Conservation (phyloP, 2,888 invertebrate species). For the Oeneis ivallda region DNA sequence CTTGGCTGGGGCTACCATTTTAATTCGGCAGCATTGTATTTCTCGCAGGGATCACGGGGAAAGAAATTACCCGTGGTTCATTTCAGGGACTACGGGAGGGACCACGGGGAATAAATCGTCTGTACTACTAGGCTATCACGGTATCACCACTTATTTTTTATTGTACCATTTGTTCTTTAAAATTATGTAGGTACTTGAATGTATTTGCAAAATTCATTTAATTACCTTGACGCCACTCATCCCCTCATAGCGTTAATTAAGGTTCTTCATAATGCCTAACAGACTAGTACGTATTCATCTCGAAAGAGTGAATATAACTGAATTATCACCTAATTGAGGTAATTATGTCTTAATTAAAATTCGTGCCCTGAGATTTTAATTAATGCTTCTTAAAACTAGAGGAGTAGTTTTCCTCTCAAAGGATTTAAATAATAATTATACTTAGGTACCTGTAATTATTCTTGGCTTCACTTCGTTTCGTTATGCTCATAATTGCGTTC, state of each 20-base stretch:
- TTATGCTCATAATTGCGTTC: not conserved
- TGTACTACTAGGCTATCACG: no score
- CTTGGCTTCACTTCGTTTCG: not conserved
- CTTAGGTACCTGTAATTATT: no score
- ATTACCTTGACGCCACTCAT: constrained; percentile 6
- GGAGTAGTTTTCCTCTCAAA: not conserved
- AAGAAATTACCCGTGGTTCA: no score
- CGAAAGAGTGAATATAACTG: not conserved
- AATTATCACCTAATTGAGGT: constrained; percentile 9
- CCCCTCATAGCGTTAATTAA: not conserved
- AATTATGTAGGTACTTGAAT: not conserved
- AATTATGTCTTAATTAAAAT: not conserved
- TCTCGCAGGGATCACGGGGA: no score
- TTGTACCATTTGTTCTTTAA: no score
- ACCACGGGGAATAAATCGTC: no score
- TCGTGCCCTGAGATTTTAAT: constrained; percentile 4
- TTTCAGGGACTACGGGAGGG: no score
- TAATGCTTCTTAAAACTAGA: not conserved
- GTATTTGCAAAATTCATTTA: not conserved
- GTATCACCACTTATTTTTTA: no score
- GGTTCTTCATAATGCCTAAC: not conserved
- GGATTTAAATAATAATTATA: not conserved
- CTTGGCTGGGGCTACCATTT: no score
- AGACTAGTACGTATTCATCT: not conserved
- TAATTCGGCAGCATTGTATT: no score